Base-by-base conservation (phyloP, 2,888 invertebrate species). In the Noctua comes region DNA sequence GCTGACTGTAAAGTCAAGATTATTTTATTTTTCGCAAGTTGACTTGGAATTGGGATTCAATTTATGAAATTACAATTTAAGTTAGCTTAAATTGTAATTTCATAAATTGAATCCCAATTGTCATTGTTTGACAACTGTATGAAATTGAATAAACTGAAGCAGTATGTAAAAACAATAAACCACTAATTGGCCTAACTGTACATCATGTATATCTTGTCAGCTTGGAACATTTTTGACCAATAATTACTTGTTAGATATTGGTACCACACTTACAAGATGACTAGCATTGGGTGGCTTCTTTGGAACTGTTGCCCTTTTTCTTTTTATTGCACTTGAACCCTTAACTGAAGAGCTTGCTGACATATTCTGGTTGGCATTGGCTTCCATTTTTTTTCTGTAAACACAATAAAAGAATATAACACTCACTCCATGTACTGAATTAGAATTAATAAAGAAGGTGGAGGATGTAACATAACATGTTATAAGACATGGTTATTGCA, bases 321-420 rank as follows among this genome's bases (percentile, higher is more conserved):
- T 93, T 91, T 97, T 97, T 43, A 95, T 92, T 77, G 94, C 90
- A 91, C 92, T 95, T 74, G 95, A 91, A 81, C 93, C 95, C 91
- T 96, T 92, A 76, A 91, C 82, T 84, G 94, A 88, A 82, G 92
- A 90, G 86, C 93, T 92, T 76, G 94, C 89, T 65, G 93, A 91
- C 59, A 93, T 86, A 77, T 93, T 93, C 79, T 94, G 95, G 81
- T 94, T 94, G n/a, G 91, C 88, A 90, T 88, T 91, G 72, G 91
- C 85, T 81, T 97, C 96, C 76, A 92, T 87, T 91, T 97, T 98
- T 94, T 97, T 97, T 91, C 98, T 80, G 84, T 10, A 68, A 21
- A 59, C 1, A 54, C 16, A 83, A 66, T 18, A 36, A 36, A 51
- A 40, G 16, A 21, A 68, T 27, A 48, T 40, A n/a, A n/a, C 24